Evolutionary conservation across 2,113 vertebrate genomes (phyloP).

Genomic region (Amphiprion percula): DNA sequence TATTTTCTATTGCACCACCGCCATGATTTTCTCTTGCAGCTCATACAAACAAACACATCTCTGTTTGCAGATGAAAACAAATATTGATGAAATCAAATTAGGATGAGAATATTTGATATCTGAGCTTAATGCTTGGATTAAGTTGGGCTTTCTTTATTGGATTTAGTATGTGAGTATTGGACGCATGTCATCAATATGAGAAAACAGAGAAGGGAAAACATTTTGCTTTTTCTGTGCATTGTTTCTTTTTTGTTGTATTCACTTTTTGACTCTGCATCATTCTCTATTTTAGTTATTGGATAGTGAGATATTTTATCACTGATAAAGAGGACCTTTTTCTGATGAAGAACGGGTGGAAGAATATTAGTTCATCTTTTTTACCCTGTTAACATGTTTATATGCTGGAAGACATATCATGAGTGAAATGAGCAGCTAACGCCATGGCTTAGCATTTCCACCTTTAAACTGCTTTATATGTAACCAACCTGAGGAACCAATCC

Average conservation of each 20-base stretch:
- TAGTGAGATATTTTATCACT: not conserved
- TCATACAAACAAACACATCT: slow-evolving; percentile 74
- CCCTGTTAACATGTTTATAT: too few relatives aligned
- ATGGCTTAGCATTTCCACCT: too few relatives aligned
- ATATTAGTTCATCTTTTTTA: too few relatives aligned
- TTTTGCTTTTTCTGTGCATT: slow-evolving; percentile 30
- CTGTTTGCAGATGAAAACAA: slow-evolving; percentile 82
- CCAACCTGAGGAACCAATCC: too few relatives aligned
- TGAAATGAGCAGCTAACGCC: too few relatives aligned
- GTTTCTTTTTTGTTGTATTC: slow-evolving; percentile 27
- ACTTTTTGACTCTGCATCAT: not conserved
- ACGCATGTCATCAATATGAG: slow-evolving; percentile 65
- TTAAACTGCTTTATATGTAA: too few relatives aligned
- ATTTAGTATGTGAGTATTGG: slow-evolving; percentile 67
- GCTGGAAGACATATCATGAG: too few relatives aligned
- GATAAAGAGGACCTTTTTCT: not conserved
- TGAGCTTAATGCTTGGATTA: slow-evolving; percentile 79
- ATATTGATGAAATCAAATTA: slow-evolving; percentile 83
- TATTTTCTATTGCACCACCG: slow-evolving; percentile 62
- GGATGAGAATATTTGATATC: slow-evolving; percentile 80
- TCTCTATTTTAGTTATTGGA: not conserved
- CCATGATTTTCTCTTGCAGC: slow-evolving; percentile 54
- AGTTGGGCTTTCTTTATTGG: slow-evolving; percentile 76
- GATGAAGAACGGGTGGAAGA: too few relatives aligned
- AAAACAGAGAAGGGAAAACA: slow-evolving; percentile 32